Base-by-base conservation (phyloP, 2,113 vertebrate genomes). In the Onychostoma macrolepis region DNA sequence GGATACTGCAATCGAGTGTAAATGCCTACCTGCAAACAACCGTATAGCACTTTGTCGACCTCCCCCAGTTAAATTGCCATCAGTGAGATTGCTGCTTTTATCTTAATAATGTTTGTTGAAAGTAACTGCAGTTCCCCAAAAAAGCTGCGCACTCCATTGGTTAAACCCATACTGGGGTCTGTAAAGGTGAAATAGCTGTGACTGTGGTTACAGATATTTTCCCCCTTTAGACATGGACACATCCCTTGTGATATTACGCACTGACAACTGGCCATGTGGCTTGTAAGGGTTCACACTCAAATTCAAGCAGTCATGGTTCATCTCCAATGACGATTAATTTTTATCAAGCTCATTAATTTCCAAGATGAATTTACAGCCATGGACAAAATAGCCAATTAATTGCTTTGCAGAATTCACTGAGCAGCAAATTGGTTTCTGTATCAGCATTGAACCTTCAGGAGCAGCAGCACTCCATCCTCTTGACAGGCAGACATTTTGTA, bases 321-420 rank as follows among this genome's bases (percentile, higher is more conserved):
- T 88, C 61, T 84, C 83, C 85, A 87, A 85, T 86, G 77, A 85
- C 63, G 85, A 91, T 93, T 92, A 9, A 92, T 93, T 93, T 93
- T 92, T 89, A 88, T 92, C 90, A 93, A 91, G 91, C 92, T 92
- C 92, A 92, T 94, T 95, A 90, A 94, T 94, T 93, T 88, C 91
- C 86, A 88, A 92, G 92, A 95, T 92, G 88, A 94, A 94, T 93
- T 93, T 92, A 92, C 92, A 91, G 93, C 89, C 19, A 36, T 17
- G 80, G 89, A 93, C 91, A 93, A 93, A 95, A 94, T 93, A 93
- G 89, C 89, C 92, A 94, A 94, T 94, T 94, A 95, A 92, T 83
- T 89, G 88, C 90, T 86, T 89, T 61, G 91, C 45, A 86, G 87
- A 92, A 92, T 93, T 92, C 87, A 91, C 80, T 92, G 92, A 91